phyloP scores from a whole-genome alignment of 2,113 vertebrate genomes.

The Siniperca knerii region DNA sequence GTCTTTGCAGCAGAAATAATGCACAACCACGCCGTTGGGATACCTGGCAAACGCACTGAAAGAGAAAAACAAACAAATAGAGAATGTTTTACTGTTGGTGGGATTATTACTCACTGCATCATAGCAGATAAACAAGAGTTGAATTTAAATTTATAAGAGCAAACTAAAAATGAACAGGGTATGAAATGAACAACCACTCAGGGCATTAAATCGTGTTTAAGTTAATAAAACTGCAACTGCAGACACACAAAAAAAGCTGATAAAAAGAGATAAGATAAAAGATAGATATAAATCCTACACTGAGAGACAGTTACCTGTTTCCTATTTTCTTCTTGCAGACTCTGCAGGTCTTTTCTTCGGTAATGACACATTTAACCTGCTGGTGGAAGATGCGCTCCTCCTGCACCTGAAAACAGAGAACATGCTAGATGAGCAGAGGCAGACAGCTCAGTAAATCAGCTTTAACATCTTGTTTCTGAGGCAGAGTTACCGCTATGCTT shows the following conservation, averaged over 20 bases:
- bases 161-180: neutral
- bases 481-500: neutral
- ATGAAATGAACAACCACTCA: slow-evolving; percentile 8
- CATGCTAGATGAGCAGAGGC: neutral
- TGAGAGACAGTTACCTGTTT: slow-evolving; percentile 87
- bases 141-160: neutral
- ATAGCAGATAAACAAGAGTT: neutral
- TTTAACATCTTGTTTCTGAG: neutral
- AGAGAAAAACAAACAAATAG: neutral
- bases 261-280: neutral
- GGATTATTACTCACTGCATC: neutral
- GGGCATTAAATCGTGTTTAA: neutral
- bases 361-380: slow-evolving; percentile 98
- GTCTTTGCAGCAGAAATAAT: slow-evolving; percentile 99
- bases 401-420: slow-evolving; percentile 87
- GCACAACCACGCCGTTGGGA: slow-evolving; percentile 96
- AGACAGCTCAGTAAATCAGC: neutral
- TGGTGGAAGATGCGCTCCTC: slow-evolving; percentile 98
- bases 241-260: neutral
- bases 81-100: neutral
- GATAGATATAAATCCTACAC: neutral
- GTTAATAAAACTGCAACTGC: neutral
- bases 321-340: slow-evolving; percentile 99
- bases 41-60: slow-evolving; percentile 97
- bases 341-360: slow-evolving; percentile 97